Conservation (phyloP, 2,888 invertebrate species). For the Dryadula phaetusa region DNA sequence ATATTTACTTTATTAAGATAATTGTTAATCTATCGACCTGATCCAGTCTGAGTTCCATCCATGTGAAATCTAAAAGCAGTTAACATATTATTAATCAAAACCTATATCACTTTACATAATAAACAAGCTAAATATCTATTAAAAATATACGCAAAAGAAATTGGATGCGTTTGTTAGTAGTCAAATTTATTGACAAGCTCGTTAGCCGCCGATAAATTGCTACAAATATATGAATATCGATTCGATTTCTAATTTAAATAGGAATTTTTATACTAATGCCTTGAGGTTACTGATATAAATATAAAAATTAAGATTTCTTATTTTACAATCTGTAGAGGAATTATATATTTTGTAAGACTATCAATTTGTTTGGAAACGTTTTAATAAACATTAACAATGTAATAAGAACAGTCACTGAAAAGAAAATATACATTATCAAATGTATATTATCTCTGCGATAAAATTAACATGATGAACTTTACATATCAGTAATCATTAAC, state of each 20-base stretch:
- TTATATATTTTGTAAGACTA: not conserved
- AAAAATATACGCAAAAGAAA: slow-evolving; percentile 37
- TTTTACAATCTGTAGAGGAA: not conserved
- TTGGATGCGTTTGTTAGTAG: slow-evolving; percentile 51
- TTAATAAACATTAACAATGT: not conserved
- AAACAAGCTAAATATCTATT: slow-evolving; percentile 34
- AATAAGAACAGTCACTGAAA: not conserved
- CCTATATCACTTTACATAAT: slow-evolving; percentile 25
- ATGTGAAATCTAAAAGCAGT: not conserved
- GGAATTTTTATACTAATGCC: slow-evolving; percentile 27
- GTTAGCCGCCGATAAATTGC: slow-evolving; percentile 67
- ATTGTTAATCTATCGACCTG: not conserved
- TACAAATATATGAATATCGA: slow-evolving; percentile 51
- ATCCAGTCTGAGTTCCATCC: not conserved
- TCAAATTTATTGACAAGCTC: slow-evolving; percentile 69
- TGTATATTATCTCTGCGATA: no score
- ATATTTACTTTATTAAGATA: no score
- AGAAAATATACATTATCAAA: no score
- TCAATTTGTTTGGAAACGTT: not conserved
- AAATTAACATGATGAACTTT: no score
- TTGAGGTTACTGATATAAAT: not conserved
- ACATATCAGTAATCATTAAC: no score
- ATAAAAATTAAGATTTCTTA: not conserved
- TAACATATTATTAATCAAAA: slow-evolving; percentile 17
- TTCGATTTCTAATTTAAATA: slow-evolving; percentile 39